Conservation (phyloP, 2,113 vertebrate genomes). For the Neopipo cinnamomea region DNA sequence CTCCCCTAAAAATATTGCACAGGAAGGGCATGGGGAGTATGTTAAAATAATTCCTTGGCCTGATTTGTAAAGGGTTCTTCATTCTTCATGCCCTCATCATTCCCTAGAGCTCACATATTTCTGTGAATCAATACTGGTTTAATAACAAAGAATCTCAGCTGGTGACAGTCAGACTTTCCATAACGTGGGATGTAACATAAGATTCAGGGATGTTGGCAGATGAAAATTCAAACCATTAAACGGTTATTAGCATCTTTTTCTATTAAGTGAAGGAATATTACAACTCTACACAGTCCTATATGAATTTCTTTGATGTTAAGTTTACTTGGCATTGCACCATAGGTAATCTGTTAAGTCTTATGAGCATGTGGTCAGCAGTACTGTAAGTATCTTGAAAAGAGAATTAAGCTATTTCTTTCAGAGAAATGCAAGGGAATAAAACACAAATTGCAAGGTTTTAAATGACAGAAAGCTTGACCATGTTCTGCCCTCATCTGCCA, state of each 20-base stretch:
- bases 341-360: neutral
- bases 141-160: neutral
- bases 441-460: neutral
- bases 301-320: neutral
- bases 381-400: neutral
- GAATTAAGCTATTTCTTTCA: neutral
- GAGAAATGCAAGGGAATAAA: neutral
- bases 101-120: neutral
- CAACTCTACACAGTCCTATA: neutral
- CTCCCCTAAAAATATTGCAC: neutral
- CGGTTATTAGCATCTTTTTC: neutral
- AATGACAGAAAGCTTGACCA: neutral
- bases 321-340: neutral
- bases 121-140: neutral
- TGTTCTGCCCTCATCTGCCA: neutral
- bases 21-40: neutral
- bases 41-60: neutral
- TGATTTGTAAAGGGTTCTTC: neutral
- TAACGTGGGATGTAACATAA: neutral
- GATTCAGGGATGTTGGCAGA: neutral
- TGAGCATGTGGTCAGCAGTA: neutral
- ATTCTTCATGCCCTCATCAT: neutral
- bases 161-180: neutral
- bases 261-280: neutral
- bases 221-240: neutral